Evolutionary conservation across 2,888 invertebrate species (phyloP), one percentile per base, ranked within the genome.

Genomic region (Petrophora chlorosata): DNA sequence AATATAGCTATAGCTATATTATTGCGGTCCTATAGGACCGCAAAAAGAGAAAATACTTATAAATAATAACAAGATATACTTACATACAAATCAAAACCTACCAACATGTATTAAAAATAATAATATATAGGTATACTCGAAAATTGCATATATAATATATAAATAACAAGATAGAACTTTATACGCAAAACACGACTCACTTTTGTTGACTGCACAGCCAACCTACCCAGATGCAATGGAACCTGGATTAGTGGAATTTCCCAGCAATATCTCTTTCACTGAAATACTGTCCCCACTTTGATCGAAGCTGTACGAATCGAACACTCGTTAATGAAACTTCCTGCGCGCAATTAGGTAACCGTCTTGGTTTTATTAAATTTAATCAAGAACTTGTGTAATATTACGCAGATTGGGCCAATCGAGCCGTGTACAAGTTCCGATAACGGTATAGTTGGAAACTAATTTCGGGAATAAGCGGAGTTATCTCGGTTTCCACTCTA

Each of bases 291-390:
- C 9, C 16, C 16, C 22, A 38, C 13, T 34, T 43, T 73, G 67
- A 69, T 65, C 71, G 71, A 72, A 77, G 78, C 76, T 74, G 73
- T 74, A 70, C 75, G 74, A 88, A 88, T 88, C 86, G 85, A 89
- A 88, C 82, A 80, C 76, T 85, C 88, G 81, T 87, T 88, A 88
- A 85, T 83, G 84, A 81, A 89, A 89, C 79, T 89, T 85, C 71
- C 49, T 22, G 71, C 67, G 76, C 82, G 84, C 88, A 89, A 88
- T 90, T 90, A 89, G 82, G 80, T 81, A 84, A 81, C 81, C 83
- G 77, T 86, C 89, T 88, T 85, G 84, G 85, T 89, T 90, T 90
- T 90, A 89, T 90, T 89, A 90, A 90, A 89, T 90, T 90, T 90
- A 90, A 90, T 89, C 88, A 89, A 86, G 87, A 89, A 89, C 86